phyloP scores from a whole-genome alignment of 2,888 invertebrate species.

The Athalia rosae region DNA sequence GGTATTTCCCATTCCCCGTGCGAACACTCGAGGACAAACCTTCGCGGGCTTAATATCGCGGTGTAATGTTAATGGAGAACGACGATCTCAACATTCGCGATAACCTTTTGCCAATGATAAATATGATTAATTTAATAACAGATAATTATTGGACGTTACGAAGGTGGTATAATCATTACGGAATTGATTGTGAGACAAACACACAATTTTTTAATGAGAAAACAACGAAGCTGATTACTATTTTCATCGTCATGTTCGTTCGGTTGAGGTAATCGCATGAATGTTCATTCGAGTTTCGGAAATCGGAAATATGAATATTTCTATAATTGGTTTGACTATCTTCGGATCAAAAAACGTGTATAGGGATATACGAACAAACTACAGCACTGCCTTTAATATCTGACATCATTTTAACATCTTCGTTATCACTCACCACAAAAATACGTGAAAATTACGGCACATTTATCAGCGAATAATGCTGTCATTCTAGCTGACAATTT shows the following conservation, averaged over 20 bases:
- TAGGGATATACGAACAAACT: neutral
- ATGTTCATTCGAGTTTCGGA: too few species aligned
- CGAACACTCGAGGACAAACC: neutral
- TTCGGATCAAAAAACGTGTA: neutral
- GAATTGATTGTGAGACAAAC: neutral
- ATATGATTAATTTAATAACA: neutral
- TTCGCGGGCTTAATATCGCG: neutral
- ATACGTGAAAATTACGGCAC: constrained; percentile 15
- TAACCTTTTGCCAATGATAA: constrained; percentile 10
- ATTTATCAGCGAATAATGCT: constrained; percentile 4
- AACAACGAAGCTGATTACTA: too few species aligned
- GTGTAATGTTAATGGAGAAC: constrained; percentile 13
- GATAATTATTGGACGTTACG: neutral
- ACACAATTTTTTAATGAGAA: too few species aligned
- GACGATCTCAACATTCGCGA: neutral
- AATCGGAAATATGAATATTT: too few species aligned
- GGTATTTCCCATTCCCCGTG: neutral
- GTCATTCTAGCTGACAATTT: constrained; percentile 6
- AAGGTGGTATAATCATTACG: neutral
- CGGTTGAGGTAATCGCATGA: too few species aligned
- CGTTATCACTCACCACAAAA: constrained; percentile 31
- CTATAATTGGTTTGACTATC: too few species aligned
- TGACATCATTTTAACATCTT: neutral
- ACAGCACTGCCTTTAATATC: neutral
- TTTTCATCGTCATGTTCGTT: too few species aligned